A percentile compares a stretch with the other conserved stretches of the same genome.
Evolutionary conservation across 2,113 vertebrate genomes (phyloP).

Genomic region (Charina bottae): DNA sequence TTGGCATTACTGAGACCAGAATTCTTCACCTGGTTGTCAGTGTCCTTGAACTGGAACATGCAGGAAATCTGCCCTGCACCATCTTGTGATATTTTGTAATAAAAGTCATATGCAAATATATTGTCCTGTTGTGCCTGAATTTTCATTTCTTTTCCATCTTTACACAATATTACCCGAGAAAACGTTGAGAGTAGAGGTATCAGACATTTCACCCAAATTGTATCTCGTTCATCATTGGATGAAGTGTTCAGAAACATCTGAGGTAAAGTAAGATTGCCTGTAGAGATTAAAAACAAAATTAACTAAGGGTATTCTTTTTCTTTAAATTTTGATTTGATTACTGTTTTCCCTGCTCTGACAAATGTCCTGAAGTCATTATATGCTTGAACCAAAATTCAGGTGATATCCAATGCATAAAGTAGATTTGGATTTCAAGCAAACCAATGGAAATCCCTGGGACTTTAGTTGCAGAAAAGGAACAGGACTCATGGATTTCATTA

Average conservation of each 20-base stretch:
- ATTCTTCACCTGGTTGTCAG: background rate
- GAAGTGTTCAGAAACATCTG: background rate
- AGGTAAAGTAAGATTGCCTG: background rate
- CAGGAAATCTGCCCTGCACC: background rate
- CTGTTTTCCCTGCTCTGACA: no score
- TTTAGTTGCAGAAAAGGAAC: no score
- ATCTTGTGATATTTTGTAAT: background rate
- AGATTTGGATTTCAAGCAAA: no score
- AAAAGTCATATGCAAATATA: background rate
- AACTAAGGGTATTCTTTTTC: background rate
- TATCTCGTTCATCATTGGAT: no score
- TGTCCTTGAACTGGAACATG: background rate
- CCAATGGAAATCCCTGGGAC: no score
- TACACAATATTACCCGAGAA: background rate
- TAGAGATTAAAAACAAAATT: background rate
- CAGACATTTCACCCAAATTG: background rate
- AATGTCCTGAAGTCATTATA: no score
- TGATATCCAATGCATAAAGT: no score
- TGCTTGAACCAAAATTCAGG: no score
- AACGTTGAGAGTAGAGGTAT: background rate
- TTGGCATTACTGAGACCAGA: background rate
- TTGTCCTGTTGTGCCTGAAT: accelerated
- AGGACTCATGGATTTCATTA: no score
- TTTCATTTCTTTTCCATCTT: background rate
- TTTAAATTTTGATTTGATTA: no score